phyloP scores from a whole-genome alignment of 2,113 vertebrate genomes.

The Chloebia gouldiae region DNA sequence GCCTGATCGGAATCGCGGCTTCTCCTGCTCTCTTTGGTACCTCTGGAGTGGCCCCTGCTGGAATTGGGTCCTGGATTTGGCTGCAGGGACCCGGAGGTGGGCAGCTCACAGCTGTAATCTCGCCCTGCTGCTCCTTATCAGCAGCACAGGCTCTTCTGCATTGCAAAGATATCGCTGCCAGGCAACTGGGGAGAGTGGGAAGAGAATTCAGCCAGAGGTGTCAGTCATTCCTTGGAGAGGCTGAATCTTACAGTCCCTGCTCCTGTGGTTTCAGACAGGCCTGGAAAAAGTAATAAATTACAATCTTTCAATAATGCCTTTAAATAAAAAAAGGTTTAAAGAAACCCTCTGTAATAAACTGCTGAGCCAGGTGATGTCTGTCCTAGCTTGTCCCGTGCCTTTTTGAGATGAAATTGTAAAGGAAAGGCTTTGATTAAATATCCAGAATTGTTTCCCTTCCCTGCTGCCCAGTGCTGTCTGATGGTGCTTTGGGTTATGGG shows the following conservation, averaged over 20 bases:
- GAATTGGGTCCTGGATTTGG: background rate
- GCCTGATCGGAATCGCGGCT: fast-evolving
- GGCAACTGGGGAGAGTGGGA: conserved; percentile 48
- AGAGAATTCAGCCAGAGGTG: conserved; percentile 10
- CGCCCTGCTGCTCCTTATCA: background rate
- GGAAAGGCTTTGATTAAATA: background rate
- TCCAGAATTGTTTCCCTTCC: background rate
- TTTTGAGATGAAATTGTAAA: background rate
- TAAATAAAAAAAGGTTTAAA: background rate
- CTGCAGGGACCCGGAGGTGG: background rate
- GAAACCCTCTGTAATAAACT: background rate
- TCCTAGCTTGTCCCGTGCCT: background rate
- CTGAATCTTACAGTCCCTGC: background rate
- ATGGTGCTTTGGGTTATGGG: background rate
- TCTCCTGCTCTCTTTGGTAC: background rate
- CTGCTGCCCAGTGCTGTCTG: background rate
- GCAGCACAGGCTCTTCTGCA: background rate
- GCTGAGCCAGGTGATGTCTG: background rate
- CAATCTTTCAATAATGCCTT: background rate
- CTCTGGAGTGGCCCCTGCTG: background rate
- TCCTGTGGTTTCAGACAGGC: background rate
- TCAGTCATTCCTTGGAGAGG: background rate
- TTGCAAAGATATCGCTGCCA: conserved; percentile 47
- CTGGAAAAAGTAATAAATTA: background rate
- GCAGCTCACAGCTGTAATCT: background rate